Evolutionary conservation across 2,797 vertebrate genomes (phyloP), one percentile per base, ranked within the genome.

Genomic region (Pyrocephalus nanus): DNA sequence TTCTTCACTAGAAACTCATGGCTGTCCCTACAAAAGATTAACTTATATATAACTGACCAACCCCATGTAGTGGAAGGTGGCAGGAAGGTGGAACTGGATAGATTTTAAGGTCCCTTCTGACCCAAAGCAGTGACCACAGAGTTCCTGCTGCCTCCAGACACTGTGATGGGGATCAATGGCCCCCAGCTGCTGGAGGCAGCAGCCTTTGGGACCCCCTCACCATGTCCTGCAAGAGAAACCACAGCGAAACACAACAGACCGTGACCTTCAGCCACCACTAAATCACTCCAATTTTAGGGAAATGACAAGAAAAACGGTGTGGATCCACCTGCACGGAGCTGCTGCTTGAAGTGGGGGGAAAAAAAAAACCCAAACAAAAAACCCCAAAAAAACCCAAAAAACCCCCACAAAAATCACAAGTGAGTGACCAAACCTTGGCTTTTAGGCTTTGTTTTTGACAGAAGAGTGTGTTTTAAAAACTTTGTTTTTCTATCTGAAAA

Each of bases 11-110:
- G 42, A 60, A 38, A 8, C 17, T 47, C n/a, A 2, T 2, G n/a
- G 8, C n/a, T 71, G 30, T 26, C n/a, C n/a, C 32, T 30, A 27
- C 5, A 22, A 34, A 62, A 55, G 5, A 30, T 4, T 22, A 15
- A 64, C 20, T 42, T 34, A 12, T 3, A 4, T 3, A 7, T 14
- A 85, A 54, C 6, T 36, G 12, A 58, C 51, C n/a, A 58, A 20
- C 14, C 9, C 12, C 1, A 4, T 2, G 8, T 9, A 38, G 43
- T 6, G 38, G 29, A 15, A 45, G 38, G 51, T 0, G 26, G 64
- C 12, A 30, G 45, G 8, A 45, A 38, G 11, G 15, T 8, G 17
- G 51, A 50, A 29, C 36, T 34, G 42, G n/a, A 18, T 8, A 10
- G n/a, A 11, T 45, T 62, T 30, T 26, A 22, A 25, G 12, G 29